A percentile compares a stretch with the other conserved stretches of the same genome.
phyloP scores from a whole-genome alignment of 2,888 invertebrate species.

The Brenthis daphne region DNA sequence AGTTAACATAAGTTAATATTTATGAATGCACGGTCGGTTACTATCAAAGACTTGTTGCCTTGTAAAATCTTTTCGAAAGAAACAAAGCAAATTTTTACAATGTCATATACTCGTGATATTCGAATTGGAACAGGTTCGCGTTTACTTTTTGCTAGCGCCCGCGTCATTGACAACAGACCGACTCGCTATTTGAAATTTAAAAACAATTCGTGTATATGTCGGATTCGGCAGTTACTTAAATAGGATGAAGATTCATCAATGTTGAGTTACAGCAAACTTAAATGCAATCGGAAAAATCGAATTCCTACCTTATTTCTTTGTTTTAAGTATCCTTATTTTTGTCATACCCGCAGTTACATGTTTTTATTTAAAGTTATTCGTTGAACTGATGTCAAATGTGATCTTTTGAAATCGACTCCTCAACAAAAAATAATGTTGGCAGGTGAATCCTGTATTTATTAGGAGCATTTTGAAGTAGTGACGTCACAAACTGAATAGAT shows the following conservation, averaged over 20 bases:
- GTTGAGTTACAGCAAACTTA: conserved; percentile 54
- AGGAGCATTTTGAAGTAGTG: conserved; percentile 55
- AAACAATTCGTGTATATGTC: conserved; percentile 71
- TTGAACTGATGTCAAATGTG: conserved; percentile 69
- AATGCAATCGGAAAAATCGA: conserved; percentile 15
- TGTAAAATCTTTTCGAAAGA: conserved; percentile 19
- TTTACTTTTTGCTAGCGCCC: conserved; percentile 51
- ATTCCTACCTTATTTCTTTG: conserved; percentile 22
- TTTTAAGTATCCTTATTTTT: conserved; percentile 32
- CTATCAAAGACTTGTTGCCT: conserved; percentile 21
- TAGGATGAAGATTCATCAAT: conserved; percentile 73
- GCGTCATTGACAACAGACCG: conserved; percentile 62
- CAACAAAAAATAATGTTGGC: conserved; percentile 71
- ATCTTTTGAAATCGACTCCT: conserved; percentile 59
- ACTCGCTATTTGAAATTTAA: conserved; percentile 74
- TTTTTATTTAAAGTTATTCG: conserved; percentile 54
- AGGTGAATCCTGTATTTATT: conserved; percentile 76
- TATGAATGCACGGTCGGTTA: conserved; percentile 16
- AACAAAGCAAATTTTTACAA: conserved; percentile 32
- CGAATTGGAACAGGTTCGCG: conserved; percentile 10
- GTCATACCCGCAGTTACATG: conserved; percentile 21
- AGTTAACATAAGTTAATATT: conserved; percentile 24
- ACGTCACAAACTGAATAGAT: conserved; percentile 44
- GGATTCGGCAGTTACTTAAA: conserved; percentile 68
- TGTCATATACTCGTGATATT: conserved; percentile 19